A percentile compares a stretch with the other conserved stretches of the same genome.
Conservation (phyloP, 2,113 vertebrate species). For the Abramis brama region DNA sequence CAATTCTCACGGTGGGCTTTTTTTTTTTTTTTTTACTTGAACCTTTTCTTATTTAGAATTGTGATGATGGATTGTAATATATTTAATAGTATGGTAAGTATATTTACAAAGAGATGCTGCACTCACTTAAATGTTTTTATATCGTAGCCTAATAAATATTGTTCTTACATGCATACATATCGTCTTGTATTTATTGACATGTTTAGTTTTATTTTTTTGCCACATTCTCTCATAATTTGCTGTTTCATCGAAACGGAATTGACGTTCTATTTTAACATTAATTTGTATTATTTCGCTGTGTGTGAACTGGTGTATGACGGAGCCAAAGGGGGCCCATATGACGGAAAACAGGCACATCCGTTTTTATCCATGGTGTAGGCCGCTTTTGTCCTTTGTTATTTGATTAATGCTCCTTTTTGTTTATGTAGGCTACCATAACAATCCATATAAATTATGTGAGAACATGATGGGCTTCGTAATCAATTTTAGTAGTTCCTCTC, state of each 20-base stretch:
- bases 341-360: neutral
- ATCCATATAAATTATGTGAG: neutral
- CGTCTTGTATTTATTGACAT: conserved; percentile 4
- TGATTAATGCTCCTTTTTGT: neutral
- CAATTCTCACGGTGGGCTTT: neutral
- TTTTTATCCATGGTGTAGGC: neutral
- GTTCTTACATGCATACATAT: neutral
- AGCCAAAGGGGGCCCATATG: neutral
- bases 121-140: neutral
- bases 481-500: neutral
- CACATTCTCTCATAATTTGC: neutral
- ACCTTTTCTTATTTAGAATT: neutral
- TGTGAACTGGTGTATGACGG: neutral
- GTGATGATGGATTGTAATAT: neutral
- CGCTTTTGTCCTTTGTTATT: neutral
- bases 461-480: neutral
- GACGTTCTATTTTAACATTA: neutral
- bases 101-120: neutral
- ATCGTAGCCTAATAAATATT: neutral
- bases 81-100: conserved; percentile 4
- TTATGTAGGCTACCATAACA: neutral
- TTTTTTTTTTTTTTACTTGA: neutral
- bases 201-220: neutral
- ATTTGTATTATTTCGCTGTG: neutral
- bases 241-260: neutral